A percentile compares a stretch with the other conserved stretches of the same genome.
phyloP scores from a whole-genome alignment of 1,140 invertebrate species.

The Drosophila takahashii region DNA sequence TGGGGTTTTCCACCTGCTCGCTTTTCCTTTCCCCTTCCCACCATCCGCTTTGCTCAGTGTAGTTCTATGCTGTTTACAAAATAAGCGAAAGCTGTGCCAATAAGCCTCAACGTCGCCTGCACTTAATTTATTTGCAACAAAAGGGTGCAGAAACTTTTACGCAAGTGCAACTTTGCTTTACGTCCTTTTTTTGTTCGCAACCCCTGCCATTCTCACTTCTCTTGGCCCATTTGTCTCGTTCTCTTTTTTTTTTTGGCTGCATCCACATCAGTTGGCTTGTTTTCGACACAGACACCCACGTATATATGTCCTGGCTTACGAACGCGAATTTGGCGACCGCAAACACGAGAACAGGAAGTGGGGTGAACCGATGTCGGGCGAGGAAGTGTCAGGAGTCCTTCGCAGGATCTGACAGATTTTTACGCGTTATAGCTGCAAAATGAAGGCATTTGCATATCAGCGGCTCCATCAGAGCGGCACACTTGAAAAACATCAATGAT shows the following conservation, averaged over 20 bases:
- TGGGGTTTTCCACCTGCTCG: conserved; percentile 6
- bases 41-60: not conserved
- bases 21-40: not conserved
- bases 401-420: conserved; percentile 43
- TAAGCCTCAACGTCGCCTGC: conserved; percentile 79
- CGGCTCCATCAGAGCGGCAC: conserved; percentile 34
- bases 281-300: conserved; percentile 49
- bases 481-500: conserved; percentile 19
- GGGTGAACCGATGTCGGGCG: conserved; percentile 20
- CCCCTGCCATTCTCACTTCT: not conserved
- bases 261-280: conserved; percentile 65
- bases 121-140: conserved; percentile 81
- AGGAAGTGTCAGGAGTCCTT: not conserved
- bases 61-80: conserved; percentile 68
- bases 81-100: conserved; percentile 76
- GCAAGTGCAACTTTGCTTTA: conserved; percentile 76
- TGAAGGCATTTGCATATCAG: conserved; percentile 75
- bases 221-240: conserved; percentile 3
- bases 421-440: conserved; percentile 62
- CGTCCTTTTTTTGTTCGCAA: conserved; percentile 44
- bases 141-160: conserved; percentile 69
- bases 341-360: conserved; percentile 59
- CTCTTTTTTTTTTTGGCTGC: conserved; percentile 16
- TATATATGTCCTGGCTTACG: conserved; percentile 13
- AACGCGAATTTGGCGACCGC: conserved; percentile 64